Evolutionary conservation across 2,888 invertebrate species (phyloP).

Genomic region (Melanotus villosus): DNA sequence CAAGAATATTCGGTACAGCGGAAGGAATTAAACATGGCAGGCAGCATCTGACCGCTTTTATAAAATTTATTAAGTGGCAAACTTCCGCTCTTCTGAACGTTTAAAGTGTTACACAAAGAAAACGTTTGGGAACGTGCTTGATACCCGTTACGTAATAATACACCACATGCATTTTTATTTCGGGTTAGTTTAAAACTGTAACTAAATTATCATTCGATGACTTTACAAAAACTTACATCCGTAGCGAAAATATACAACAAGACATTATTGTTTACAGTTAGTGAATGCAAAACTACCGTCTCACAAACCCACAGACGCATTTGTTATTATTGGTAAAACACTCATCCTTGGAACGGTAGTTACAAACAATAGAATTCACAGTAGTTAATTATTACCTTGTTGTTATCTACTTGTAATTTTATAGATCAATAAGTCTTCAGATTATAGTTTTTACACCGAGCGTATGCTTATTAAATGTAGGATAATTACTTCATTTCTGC

Average conservation of each 20-base stretch:
- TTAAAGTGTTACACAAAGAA: not conserved
- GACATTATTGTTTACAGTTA: constrained; percentile 7
- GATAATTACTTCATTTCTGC: no score
- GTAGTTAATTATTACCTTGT: constrained; percentile 1
- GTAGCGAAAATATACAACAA: not conserved
- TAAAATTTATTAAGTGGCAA: not conserved
- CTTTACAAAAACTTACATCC: not conserved
- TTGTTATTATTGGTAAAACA: constrained; percentile 15
- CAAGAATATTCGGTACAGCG: not conserved
- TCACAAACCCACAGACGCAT: not conserved
- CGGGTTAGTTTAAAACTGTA: not conserved
- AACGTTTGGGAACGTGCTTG: not conserved
- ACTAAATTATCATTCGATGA: not conserved
- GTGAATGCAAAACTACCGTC: not conserved
- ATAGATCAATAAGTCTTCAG: not conserved
- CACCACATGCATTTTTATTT: not conserved
- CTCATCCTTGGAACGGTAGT: constrained; percentile 18
- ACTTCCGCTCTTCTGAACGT: not conserved
- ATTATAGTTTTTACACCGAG: not conserved
- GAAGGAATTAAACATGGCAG: not conserved
- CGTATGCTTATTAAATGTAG: no score
- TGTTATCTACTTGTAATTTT: not conserved
- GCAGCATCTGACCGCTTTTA: not conserved
- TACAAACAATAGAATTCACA: constrained; percentile 3
- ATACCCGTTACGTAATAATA: not conserved